Evolutionary conservation across 2,888 invertebrate species (phyloP).

Genomic region (Leptopterna dolabrata): DNA sequence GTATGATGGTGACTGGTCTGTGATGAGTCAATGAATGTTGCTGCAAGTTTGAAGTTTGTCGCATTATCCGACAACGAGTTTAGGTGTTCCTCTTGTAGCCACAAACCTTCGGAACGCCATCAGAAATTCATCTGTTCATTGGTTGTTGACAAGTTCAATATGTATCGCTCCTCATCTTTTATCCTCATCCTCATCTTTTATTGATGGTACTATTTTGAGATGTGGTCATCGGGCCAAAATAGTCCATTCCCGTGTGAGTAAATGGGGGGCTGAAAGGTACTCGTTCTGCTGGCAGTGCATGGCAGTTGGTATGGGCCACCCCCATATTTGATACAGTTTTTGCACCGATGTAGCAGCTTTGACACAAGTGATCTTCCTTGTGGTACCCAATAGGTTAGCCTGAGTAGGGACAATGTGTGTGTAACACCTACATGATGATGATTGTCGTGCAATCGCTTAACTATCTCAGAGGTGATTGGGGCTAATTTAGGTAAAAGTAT

Average conservation of each 20-base stretch:
- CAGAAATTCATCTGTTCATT: background rate
- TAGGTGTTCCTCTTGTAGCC: background rate
- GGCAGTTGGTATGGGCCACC: background rate
- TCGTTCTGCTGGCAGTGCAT: background rate
- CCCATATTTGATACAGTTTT: background rate
- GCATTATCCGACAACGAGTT: background rate
- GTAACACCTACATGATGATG: background rate
- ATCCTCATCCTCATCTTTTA: background rate
- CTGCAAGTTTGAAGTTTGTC: background rate
- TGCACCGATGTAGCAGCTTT: background rate
- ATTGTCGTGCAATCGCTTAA: background rate
- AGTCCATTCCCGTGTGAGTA: background rate
- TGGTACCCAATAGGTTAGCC: background rate
- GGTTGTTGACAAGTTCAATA: background rate
- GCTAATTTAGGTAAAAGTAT: background rate
- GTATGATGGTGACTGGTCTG: background rate
- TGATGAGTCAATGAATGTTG: background rate
- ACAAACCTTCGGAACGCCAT: background rate
- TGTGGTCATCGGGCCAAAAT: background rate
- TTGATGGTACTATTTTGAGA: background rate
- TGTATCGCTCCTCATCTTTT: background rate
- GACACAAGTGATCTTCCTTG: background rate
- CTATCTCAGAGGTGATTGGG: too few relatives aligned
- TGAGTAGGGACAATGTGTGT: background rate
- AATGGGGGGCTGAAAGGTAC: background rate